Conservation (phyloP, 1,140 invertebrate genomes). For the Drosophila persimilis region DNA sequence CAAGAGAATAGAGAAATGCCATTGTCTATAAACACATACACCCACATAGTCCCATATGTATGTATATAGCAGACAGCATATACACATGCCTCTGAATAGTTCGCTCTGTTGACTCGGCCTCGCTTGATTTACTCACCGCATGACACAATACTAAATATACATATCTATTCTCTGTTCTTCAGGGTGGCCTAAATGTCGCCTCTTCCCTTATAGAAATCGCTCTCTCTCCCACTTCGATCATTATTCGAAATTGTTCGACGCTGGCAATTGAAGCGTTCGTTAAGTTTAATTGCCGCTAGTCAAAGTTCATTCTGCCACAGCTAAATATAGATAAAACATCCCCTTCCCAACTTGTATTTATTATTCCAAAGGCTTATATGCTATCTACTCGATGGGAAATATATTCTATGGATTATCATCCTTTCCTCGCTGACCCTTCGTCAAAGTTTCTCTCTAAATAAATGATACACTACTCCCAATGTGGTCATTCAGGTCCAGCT, state of each 20-base stretch:
- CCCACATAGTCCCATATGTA: neutral
- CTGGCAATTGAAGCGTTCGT: constrained; percentile 65
- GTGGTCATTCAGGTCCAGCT: constrained; percentile 17
- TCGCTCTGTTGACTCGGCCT: constrained; percentile 24
- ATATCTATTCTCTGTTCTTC: constrained; percentile 27
- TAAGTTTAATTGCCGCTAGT: constrained; percentile 66
- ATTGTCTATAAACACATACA: constrained; percentile 18
- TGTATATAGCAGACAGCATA: no score
- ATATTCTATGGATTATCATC: no score
- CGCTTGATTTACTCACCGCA: constrained; percentile 57
- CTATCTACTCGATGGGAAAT: no score
- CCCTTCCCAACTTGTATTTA: no score
- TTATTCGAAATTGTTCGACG: constrained; percentile 34
- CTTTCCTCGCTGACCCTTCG: no score
- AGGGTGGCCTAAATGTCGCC: constrained; percentile 35
- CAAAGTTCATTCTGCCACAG: constrained; percentile 53
- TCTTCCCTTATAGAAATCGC: constrained; percentile 16
- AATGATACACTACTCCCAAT: neutral
- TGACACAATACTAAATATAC: constrained; percentile 63
- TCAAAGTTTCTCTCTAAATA: neutral
- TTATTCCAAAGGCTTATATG: no score
- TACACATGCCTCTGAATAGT: constrained; percentile 5
- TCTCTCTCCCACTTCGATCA: constrained; percentile 39
- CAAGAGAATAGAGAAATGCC: constrained; percentile 17
- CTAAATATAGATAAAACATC: constrained; percentile 24